Evolutionary conservation across 2,888 invertebrate genomes (phyloP), one percentile per base, ranked within the genome.

Genomic region (Heliconius ismenius): DNA sequence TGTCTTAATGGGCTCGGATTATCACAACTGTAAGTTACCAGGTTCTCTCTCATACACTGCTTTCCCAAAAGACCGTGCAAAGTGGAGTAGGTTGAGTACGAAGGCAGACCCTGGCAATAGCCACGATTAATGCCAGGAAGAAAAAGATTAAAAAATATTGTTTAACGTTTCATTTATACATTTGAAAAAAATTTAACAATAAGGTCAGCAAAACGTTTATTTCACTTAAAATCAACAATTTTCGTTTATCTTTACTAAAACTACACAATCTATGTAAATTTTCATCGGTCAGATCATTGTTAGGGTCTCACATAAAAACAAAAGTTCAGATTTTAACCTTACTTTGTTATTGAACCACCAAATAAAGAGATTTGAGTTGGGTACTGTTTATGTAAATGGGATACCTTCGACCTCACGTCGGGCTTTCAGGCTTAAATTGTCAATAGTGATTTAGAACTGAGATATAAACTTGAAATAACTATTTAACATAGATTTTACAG

Each of bases 311-410:
- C 77, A 69, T 73, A 76, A 72, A 79, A 76, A 77, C 74, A 70
- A 79, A 79, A 79, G 75, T 75, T 73, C 73, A 77, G 69, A 73
- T 73, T 75, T 62, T 39, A 43, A 58, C 74, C 39, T 76, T 60
- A 75, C 78, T 76, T 77, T 80, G 79, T 81, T 82, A 82, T 83
- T 83, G 82, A 81, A 77, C 80, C 81, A 78, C 81, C 79, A 82
- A 84, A 84, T 85, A 82, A 84, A 83, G 81, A 80, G 78, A 82
- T 83, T 81, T 76, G 75, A 74, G 75, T n/a, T 63, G 70, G 81
- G 81, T 75, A 78, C 79, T 85, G 82, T 85, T 86, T 85, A 86
- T 86, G 86, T 81, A 84, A 86, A 84, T 82, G 79, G 83, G 82
- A 82, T 82, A 83, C 81, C 84, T 82, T 82, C 82, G 82, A 80